Base-by-base conservation (phyloP, 2,797 vertebrate species). In the Lagodon rhomboides region DNA sequence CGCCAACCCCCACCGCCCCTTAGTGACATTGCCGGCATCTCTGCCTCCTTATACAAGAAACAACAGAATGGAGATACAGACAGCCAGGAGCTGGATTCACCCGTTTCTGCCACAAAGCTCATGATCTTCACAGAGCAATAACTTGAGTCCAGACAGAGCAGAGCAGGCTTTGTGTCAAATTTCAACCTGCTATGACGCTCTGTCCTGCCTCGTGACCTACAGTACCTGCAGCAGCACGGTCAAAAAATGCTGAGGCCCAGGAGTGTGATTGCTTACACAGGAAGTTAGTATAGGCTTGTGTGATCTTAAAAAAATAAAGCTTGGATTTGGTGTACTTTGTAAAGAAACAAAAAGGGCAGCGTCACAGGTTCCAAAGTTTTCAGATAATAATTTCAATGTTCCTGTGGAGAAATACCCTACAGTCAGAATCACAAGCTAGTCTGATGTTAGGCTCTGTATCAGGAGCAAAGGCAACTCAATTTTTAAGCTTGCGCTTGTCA, bases 11-110 rank as follows among this genome's bases (percentile, higher is more conserved):
- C 70, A 69, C 30, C 67, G 43, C 71, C 77, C 41, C 71, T 73
- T 67, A 49, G 79, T 79, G 83, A 91, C 89, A 79, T 67, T 85
- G 82, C 77, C 77, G 80, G 58, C 54, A 63, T 79, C 82, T 80
- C 68, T 65, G 15, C 50, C 43, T 63, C 49, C 30, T 51, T 61
- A 47, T 66, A 12, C 23, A 65, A 68, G 30, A 69, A 59, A 68
- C 25, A 80, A 65, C 34, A 53, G 66, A 80, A 62, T 20, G 34
- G 54, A 23, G 38, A 25, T 9, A 51, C 56, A 23, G 60, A 69
- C 56, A 68, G 43, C 79, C 23, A 20, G 41, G 22, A 78, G 60
- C 15, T 50, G 43, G 51, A 73, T 75, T 83, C 80, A 77, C 51
- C 72, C 25, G 66, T 81, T 82, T 73, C 54, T 60, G n/a, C 53